Conservation (phyloP, 1,140 invertebrate species). For the Stegodyphus dumicola region DNA sequence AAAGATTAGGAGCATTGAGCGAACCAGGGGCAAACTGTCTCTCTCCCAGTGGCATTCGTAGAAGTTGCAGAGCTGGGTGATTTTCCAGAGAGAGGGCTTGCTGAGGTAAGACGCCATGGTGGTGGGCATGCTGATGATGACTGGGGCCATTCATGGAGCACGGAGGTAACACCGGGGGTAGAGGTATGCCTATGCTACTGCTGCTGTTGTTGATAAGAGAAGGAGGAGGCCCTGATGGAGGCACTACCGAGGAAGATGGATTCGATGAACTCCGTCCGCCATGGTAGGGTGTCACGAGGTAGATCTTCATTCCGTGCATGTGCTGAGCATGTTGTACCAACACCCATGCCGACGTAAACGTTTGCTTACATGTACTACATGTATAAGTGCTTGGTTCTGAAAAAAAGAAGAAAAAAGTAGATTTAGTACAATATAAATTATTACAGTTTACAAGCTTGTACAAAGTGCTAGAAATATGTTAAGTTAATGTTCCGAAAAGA, state of each 20-base stretch:
- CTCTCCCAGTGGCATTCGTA: conserved; percentile 67
- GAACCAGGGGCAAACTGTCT: conserved; percentile 64
- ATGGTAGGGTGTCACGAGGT: conserved; percentile 74
- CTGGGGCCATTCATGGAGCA: conserved; percentile 43
- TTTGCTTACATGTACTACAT: conserved; percentile 92
- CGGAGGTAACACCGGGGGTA: conserved; percentile 52
- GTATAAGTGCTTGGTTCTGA: conserved; percentile 95
- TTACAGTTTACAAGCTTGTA: no score
- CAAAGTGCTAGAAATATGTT: no score
- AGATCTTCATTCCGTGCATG: conserved; percentile 93
- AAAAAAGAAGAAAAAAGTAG: conserved; percentile 62
- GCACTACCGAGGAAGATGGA: conserved; percentile 63
- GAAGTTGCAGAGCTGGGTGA: conserved; percentile 63
- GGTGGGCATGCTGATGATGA: conserved; percentile 40
- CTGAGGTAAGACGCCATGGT: conserved; percentile 44
- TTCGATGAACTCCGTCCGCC: conserved; percentile 49
- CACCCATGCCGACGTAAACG: conserved; percentile 90
- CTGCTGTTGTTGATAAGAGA: conserved; percentile 27
- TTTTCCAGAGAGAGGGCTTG: conserved; percentile 51
- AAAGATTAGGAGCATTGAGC: conserved; percentile 69
- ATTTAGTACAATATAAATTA: no score
- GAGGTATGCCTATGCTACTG: conserved; percentile 28
- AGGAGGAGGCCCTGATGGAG: conserved; percentile 37
- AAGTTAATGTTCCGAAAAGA: no score
- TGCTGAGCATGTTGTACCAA: conserved; percentile 95